These are phyloP conservation scores for Vombatus ursinus DNA, from an alignment of 2,113 vertebrate species.

Conservation along the genomic window DNA sequence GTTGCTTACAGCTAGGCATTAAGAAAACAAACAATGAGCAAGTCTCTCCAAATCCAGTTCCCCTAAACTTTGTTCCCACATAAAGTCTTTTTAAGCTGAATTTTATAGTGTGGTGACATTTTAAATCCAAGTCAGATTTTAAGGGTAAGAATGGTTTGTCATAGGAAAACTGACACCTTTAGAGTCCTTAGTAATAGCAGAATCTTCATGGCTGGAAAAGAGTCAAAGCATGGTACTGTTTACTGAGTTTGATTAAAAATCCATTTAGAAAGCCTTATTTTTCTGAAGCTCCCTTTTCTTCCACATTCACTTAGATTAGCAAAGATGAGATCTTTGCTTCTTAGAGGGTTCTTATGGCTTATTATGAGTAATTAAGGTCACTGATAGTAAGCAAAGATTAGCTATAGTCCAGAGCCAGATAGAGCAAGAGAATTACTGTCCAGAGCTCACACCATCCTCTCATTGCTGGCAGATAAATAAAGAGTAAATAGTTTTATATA, in stretches of 20 bases:
- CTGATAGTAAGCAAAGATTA: not conserved
- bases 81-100: not conserved
- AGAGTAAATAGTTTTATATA: not conserved
- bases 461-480: not conserved
- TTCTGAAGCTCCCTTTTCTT: not conserved
- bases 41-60: not conserved
- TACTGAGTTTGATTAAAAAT: not conserved
- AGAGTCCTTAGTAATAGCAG: not conserved
- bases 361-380: not conserved
- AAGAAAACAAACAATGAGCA: constrained; percentile 60
- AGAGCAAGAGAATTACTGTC: not conserved
- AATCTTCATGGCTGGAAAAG: no score
- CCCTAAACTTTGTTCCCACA: not conserved
- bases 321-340: not conserved
- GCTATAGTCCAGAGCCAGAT: not conserved
- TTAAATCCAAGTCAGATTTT: not conserved
- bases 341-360: not conserved
- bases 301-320: not conserved
- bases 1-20: constrained; percentile 74
- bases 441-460: not conserved
- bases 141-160: not conserved
- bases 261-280: not conserved
- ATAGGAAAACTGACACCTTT: not conserved
- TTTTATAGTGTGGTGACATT: not conserved
- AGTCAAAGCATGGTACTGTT: not conserved